Base-by-base conservation (phyloP, 2,797 vertebrate species). In the Notolabrus celidotus region DNA sequence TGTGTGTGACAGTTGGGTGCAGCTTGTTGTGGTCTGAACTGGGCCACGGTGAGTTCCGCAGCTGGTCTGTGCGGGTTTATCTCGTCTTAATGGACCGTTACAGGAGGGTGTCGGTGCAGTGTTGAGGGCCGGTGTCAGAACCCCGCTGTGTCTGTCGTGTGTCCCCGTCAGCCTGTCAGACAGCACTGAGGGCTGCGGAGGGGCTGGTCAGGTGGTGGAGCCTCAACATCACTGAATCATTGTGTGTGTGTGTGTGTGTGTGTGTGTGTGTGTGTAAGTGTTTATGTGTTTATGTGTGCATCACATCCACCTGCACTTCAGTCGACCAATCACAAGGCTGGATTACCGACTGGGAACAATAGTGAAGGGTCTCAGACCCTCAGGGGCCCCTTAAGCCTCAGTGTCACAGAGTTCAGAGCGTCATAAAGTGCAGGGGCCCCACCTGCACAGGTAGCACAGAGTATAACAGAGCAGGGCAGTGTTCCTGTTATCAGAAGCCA, bases 41-140 rank as follows among this genome's bases (percentile, higher is more conserved):
- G 82, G 84, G 80, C 84, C 80, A 72, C 39, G 4, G 38, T 49
- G 50, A 3, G 67, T 57, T 19, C 45, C 1, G 53, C 14, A 36
- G 52, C 47, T 0, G 42, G 22, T 41, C 47, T 16, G 22, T 3
- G 52, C 38, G 10, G 33, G 27, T 19, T 23, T 7, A 7, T 2
- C 15, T 10, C 12, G 10, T 5, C 47, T 14, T 25, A 15, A 22
- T 25, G 36, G 66, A 1, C 25, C 1, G 45, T 0, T 4, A 36
- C 39, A 33, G 10, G 34, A 17, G 0, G 19, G 34, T 31, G 64
- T 22, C 34, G 5, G 27, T 22, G 19, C 6, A n/a, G 31, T 11
- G 8, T 33, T 29, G n/a, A 1, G 45, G 27, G 10, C 6, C 53
- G 39, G 52, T 54, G 45, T 45, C 19, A 5, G 10, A 60, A 7